Percentiles rank a stretch among this genome's conserved stretches.
Conservation (phyloP, 1,140 invertebrate species). For the Delia radicum region DNA sequence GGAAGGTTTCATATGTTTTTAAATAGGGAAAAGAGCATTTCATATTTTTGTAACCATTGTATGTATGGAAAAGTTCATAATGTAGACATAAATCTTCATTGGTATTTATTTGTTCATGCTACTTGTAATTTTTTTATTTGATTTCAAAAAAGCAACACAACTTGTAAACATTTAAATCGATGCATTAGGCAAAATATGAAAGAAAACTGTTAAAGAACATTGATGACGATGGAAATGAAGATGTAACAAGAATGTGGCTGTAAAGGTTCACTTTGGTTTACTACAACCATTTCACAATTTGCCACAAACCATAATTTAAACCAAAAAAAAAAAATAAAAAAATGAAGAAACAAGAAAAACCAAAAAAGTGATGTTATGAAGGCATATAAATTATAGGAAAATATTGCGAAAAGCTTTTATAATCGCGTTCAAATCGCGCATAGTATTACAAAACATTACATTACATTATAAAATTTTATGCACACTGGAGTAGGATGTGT, state of each 20-base stretch:
- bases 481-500: background rate
- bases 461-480: background rate
- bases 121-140: slow-evolving; percentile 11
- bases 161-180: slow-evolving; percentile 10
- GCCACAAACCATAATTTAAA: slow-evolving; percentile 10
- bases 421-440: slow-evolving; percentile 55
- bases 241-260: background rate
- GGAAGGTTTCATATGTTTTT: too few relatives aligned
- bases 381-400: slow-evolving; percentile 53
- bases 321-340: background rate
- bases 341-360: background rate
- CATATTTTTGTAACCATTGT: background rate
- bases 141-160: background rate
- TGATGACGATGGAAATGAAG: background rate
- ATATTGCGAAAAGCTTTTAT: slow-evolving; percentile 56
- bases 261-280: too few relatives aligned
- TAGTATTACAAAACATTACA: slow-evolving; percentile 44
- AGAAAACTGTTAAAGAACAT: background rate
- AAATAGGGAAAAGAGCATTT: too few relatives aligned
- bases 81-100: slow-evolving; percentile 57
- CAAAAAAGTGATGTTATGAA: background rate
- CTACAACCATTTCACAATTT: background rate
- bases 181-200: slow-evolving; percentile 13
- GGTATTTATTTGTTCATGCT: slow-evolving; percentile 45
- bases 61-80: slow-evolving; percentile 49